These are phyloP conservation scores for Lathronympha strigana DNA, from an alignment of 2,888 invertebrate genomes.

Conservation along the genomic window DNA sequence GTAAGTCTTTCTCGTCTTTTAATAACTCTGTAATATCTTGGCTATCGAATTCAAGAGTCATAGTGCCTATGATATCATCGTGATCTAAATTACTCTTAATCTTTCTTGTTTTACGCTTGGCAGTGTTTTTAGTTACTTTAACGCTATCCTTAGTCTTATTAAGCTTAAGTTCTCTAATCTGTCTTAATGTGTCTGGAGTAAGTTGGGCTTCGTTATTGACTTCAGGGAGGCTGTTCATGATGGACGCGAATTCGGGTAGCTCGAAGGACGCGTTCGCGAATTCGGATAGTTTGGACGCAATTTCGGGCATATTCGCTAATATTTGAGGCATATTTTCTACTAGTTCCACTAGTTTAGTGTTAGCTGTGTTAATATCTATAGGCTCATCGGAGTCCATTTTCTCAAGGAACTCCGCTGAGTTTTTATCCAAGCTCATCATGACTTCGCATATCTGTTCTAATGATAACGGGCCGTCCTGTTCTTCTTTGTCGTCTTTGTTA, in stretches of 20 bases:
- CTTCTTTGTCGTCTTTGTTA: slow-evolving; percentile 58
- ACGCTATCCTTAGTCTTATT: slow-evolving; percentile 70
- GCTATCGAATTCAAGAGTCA: slow-evolving; percentile 71
- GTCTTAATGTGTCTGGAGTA: slow-evolving; percentile 77
- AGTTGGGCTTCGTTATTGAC: slow-evolving; percentile 71
- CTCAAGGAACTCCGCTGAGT: slow-evolving; percentile 68
- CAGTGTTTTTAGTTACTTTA: slow-evolving; percentile 77
- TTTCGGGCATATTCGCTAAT: slow-evolving; percentile 76
- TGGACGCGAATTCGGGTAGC: slow-evolving; percentile 73
- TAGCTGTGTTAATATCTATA: slow-evolving; percentile 59
- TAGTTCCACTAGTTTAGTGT: slow-evolving; percentile 68
- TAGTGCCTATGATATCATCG: slow-evolving; percentile 60
- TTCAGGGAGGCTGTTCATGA: slow-evolving; percentile 72
- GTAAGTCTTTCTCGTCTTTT: slow-evolving; percentile 68
- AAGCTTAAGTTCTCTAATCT: slow-evolving; percentile 74
- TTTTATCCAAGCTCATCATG: slow-evolving; percentile 74
- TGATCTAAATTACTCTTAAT: slow-evolving; percentile 63
- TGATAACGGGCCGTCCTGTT: slow-evolving; percentile 58
- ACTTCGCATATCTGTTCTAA: slow-evolving; percentile 75
- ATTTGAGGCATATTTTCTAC: slow-evolving; percentile 78
- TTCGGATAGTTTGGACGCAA: slow-evolving; percentile 69
- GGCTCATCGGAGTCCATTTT: slow-evolving; percentile 66
- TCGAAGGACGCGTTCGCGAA: slow-evolving; percentile 72
- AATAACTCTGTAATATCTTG: slow-evolving; percentile 66
- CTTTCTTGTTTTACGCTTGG: slow-evolving; percentile 73